phyloP scores from a whole-genome alignment of 2,797 vertebrate genomes.

The Cynodonichthys magdalenae region DNA sequence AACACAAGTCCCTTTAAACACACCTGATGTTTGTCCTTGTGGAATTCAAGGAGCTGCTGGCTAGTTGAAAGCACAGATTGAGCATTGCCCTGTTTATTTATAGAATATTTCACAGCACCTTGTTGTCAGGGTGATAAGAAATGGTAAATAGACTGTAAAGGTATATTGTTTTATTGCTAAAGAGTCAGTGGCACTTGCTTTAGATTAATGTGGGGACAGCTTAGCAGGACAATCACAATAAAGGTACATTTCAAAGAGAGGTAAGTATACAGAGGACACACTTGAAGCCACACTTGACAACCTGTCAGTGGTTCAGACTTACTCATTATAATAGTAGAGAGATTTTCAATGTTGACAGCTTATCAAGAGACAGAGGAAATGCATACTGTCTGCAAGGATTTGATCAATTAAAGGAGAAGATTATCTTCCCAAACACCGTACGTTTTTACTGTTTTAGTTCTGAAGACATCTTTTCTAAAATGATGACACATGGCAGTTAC shows the following conservation, averaged over 20 bases:
- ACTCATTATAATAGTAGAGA: neutral
- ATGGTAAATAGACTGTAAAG: neutral
- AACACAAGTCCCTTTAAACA: constrained; percentile 4
- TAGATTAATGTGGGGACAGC: neutral
- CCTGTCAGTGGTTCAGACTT: neutral
- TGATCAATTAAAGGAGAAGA: neutral
- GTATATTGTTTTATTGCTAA: neutral
- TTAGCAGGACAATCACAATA: neutral
- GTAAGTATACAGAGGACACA: neutral
- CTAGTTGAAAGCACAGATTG: constrained; percentile 11
- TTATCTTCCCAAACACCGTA: neutral
- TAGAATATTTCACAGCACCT: constrained; percentile 8
- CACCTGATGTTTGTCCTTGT: constrained; percentile 8
- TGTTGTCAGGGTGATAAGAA: constrained; percentile 20
- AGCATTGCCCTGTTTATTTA: constrained; percentile 2
- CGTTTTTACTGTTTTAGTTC: neutral
- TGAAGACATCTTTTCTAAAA: neutral
- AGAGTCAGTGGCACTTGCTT: neutral
- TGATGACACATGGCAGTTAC: constrained; percentile 5
- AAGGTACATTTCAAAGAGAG: neutral
- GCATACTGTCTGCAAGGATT: neutral
- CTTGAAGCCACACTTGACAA: no score
- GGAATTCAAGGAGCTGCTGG: constrained; percentile 13
- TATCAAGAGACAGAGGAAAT: neutral
- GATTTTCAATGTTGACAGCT: constrained; percentile 10